Evolutionary conservation across 1,140 invertebrate genomes (phyloP).

Genomic region (Hermatobates lingyangjiaoensis): DNA sequence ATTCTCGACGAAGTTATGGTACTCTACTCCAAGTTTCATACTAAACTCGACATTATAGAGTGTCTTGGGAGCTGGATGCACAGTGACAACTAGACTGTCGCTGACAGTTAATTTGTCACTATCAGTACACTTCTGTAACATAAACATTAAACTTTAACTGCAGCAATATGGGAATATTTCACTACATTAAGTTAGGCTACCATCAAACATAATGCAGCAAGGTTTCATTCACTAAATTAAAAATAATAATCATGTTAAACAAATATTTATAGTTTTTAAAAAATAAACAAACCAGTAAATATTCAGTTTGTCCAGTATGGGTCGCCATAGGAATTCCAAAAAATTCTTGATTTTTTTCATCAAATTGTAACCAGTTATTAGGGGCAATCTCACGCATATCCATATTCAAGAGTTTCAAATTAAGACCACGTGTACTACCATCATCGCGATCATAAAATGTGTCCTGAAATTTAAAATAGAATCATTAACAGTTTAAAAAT

Average conservation of each 20-base stretch:
- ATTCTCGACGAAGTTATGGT: slow-evolving; percentile 46
- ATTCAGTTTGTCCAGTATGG: slow-evolving; percentile 51
- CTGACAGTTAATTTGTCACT: slow-evolving; percentile 44
- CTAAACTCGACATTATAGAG: slow-evolving; percentile 49
- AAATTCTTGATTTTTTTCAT: slow-evolving; percentile 72
- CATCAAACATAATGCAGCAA: too few relatives aligned
- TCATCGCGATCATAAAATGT: slow-evolving; percentile 81
- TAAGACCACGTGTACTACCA: slow-evolving; percentile 47
- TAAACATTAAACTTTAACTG: background rate
- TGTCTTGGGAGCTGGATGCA: slow-evolving; percentile 32
- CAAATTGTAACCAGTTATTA: slow-evolving; percentile 75
- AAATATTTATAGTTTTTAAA: background rate
- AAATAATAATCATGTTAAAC: too few relatives aligned
- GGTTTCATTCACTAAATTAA: too few relatives aligned
- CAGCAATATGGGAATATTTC: too few relatives aligned
- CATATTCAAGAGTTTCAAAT: slow-evolving; percentile 48
- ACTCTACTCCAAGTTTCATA: slow-evolving; percentile 50
- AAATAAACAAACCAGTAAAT: slow-evolving; percentile 38
- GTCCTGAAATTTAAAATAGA: slow-evolving; percentile 38
- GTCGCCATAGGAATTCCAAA: slow-evolving; percentile 54
- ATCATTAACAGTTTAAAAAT: too few relatives aligned
- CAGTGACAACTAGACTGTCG: slow-evolving; percentile 60
- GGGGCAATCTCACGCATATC: slow-evolving; percentile 43
- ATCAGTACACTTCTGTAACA: slow-evolving; percentile 33
- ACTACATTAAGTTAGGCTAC: too few relatives aligned